Evolutionary conservation across 1,140 invertebrate genomes (phyloP).

Genomic region (Scaptomyza hsui): DNA sequence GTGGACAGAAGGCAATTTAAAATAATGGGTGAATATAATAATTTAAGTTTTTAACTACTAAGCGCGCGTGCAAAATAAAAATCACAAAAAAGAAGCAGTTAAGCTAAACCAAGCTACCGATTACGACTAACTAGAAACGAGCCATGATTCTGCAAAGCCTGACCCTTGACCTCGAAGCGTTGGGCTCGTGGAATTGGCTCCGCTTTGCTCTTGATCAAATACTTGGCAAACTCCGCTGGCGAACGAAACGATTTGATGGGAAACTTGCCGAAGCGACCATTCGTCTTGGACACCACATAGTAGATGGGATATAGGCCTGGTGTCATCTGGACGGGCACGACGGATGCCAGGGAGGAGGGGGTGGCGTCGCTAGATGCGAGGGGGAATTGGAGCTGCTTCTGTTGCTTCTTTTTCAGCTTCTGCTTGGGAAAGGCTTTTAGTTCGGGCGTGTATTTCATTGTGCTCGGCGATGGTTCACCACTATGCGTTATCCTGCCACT

Average conservation of each 20-base stretch:
- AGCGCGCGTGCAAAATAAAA: conserved; percentile 28
- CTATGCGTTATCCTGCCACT: conserved; percentile 30
- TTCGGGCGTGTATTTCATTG: conserved; percentile 64
- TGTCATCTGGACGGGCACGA: conserved; percentile 70
- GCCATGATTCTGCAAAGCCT: too few species aligned
- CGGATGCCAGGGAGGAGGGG: conserved; percentile 10
- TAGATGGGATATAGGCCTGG: conserved; percentile 78
- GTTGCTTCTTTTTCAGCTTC: conserved; percentile 69
- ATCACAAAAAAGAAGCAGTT: conserved; percentile 59
- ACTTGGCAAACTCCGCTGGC: conserved; percentile 70
- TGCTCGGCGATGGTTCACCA: conserved; percentile 68
- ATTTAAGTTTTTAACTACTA: conserved; percentile 58
- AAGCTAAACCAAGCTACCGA: conserved; percentile 49
- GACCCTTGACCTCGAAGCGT: conserved; percentile 45
- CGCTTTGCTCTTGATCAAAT: conserved; percentile 74
- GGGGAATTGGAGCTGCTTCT: conserved; percentile 71
- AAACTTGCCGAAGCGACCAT: conserved; percentile 81
- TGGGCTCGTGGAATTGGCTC: conserved; percentile 58
- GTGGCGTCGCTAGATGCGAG: conserved; percentile 38
- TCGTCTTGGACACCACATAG: conserved; percentile 76
- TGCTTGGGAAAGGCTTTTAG: conserved; percentile 79
- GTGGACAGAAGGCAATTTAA: conserved; percentile 60
- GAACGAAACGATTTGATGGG: conserved; percentile 73
- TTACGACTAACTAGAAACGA: conserved; percentile 20
- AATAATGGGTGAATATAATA: conserved; percentile 54